Conservation (phyloP, 53 echinoderm and acorn worm genomes). For the Echinometra lucunter region DNA sequence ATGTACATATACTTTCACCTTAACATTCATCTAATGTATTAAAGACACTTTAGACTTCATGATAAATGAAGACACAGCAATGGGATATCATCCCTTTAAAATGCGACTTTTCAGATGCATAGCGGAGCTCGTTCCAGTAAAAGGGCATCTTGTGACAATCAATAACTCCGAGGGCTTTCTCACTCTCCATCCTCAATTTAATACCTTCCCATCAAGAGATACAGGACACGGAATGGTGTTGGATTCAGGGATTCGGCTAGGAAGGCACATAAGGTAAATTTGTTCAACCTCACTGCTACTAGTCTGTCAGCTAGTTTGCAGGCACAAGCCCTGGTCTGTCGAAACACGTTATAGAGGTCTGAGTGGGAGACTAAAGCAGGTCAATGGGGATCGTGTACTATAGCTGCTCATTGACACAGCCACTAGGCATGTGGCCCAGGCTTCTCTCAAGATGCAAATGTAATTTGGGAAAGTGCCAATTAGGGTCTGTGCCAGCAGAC, state of each 20-base stretch:
- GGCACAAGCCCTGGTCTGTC: too few species aligned
- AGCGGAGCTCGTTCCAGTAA: conserved; percentile 1
- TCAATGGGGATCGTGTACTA: too few species aligned
- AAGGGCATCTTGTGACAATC: conserved; percentile 44
- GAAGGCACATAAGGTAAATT: not conserved
- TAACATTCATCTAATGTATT: too few species aligned
- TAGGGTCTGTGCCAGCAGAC: too few species aligned
- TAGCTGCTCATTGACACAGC: too few species aligned
- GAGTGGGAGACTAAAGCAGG: too few species aligned
- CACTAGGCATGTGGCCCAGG: too few species aligned
- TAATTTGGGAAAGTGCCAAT: too few species aligned
- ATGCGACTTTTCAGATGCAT: not conserved
- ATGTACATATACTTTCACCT: too few species aligned
- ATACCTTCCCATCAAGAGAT: not conserved
- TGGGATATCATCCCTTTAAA: conserved; percentile 28
- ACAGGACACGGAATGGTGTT: conserved; percentile 15
- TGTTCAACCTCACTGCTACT: not conserved
- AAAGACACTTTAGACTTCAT: not conserved
- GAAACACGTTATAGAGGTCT: too few species aligned
- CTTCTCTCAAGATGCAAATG: too few species aligned
- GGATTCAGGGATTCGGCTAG: not conserved
- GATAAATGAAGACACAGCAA: not conserved
- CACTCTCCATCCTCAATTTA: conserved; percentile 37
- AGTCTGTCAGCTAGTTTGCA: too few species aligned
- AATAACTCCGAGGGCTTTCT: conserved; percentile 41